phyloP scores from a whole-genome alignment of 2,113 vertebrate genomes.

The Phalacrocorax carbo region DNA sequence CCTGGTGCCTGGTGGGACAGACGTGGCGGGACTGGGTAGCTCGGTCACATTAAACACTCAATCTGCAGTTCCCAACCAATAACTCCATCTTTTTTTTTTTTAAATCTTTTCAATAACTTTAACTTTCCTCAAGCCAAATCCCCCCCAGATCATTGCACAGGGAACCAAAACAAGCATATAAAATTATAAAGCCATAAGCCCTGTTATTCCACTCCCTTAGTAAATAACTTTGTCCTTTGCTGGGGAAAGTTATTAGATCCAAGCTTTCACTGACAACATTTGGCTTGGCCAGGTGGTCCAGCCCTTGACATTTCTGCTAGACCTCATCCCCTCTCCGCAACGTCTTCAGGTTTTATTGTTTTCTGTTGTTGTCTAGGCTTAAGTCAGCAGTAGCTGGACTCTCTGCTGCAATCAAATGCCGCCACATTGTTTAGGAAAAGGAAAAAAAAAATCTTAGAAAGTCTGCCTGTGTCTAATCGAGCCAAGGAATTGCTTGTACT shows the following conservation, averaged over 20 bases:
- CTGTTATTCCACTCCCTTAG: not conserved
- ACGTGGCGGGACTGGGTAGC: not conserved
- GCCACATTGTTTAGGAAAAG: not conserved
- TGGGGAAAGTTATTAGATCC: not conserved
- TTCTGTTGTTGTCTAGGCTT: not conserved
- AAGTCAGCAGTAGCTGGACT: not conserved
- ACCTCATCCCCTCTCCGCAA: not conserved
- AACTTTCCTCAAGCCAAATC: not conserved
- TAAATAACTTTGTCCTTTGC: not conserved
- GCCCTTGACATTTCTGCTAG: not conserved
- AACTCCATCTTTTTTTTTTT: not conserved
- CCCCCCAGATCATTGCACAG: rapidly evolving
- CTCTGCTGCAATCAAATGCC: not conserved
- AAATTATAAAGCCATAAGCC: not conserved
- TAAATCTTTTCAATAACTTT: not conserved
- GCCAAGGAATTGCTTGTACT: not conserved
- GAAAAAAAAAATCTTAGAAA: not conserved
- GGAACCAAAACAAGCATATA: not conserved
- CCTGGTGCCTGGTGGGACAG: not conserved
- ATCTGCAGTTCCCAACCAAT: rapidly evolving
- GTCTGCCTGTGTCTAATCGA: not conserved
- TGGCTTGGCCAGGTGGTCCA: not conserved
- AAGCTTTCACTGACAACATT: not conserved
- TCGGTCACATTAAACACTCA: rapidly evolving
- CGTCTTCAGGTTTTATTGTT: not conserved